Evolutionary conservation across 2,113 vertebrate species (phyloP), one percentile per base, ranked within the genome.

Genomic region (Microcebus griseorufus): DNA sequence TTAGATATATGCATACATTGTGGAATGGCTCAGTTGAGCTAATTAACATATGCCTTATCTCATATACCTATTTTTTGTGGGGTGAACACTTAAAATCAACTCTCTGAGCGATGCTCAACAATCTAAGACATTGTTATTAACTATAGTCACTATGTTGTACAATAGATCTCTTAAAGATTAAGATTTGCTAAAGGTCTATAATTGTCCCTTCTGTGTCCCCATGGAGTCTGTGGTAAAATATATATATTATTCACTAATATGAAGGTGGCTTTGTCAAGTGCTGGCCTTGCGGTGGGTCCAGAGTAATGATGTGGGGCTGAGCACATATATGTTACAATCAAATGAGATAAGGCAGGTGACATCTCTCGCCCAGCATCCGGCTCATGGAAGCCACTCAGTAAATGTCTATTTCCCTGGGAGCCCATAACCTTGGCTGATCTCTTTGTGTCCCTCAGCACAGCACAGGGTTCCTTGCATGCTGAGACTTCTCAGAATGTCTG

Each of bases 321-420:
- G 34, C 9, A 48, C 37, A 64, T 9, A 18, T 1, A 1, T 42
- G 37, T 58, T 89, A 39, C 11, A 75, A 51, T 39, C 29, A 34
- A 53, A n/a, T 16, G 45, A 90, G 81, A 60, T 34, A 75, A 94
- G 18, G 87, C 51, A 70, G 94, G 37, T 75, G 82, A 89, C 93
- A 51, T 78, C 69, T 78, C 51, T 76, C 55, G 9, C 67, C 81
- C 62, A 73, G 37, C 22, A 84, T n/a, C 51, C 51, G 64, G 86
- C 25, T 12, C 9, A 5, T 27, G 62, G 82, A 84, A 86, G 60
- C 29, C 51, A 45, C 82, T 94, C 42, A 29, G 67, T 86, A 91
- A 89, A 84, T 51, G 17, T 76, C 55, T 96, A 10, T 88, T 96
- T 96, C 29, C 80, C 69, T 88, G 5, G 60, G 27, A 97, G 14